Base-by-base conservation (phyloP, 2,888 invertebrate species). In the Teleiodes luculella region DNA sequence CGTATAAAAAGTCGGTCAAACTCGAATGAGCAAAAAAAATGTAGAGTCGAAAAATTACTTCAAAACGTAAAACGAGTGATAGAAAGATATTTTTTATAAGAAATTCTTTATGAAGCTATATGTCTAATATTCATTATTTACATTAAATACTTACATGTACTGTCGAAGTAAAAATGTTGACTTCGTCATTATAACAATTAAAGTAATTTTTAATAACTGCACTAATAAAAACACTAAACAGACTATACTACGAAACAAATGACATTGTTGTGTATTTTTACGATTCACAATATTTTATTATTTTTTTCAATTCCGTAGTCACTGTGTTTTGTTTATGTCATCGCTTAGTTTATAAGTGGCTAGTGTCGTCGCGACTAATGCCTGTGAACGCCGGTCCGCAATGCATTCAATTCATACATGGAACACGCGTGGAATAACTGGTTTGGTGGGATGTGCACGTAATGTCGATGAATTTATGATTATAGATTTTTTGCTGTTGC, bases 391-490 rank as follows among this genome's bases (percentile, higher is more conserved):
- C 68, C 61, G 67, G 62, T 68, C 70, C 67, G 70, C 79, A 80
- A 74, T 80, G 72, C 73, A 72, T 73, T 66, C 70, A 68, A 64
- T 66, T 65, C 65, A 65, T 66, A 66, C 69, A 66, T 68, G 64
- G 65, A 60, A 58, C 52, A 49, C 49, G 50, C 47, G 33, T 53
- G 37, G 65, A 70, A 68, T 67, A 65, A 67, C 64, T 67, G 64
- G 66, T 68, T 64, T 63, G 48, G 49, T 61, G 13, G 49, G 58
- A 41, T 37, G 31, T 2, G 13, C 24, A 20, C 13, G 13, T 11
- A 11, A 3, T 48, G 35, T 48, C 20, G 35, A 48, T 24, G 10
- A 16, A 43, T 20, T 45, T n/a, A n/a, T n/a, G n/a, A n/a, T n/a
- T n/a, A n/a, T n/a, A n/a, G n/a, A n/a, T n/a, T n/a, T n/a, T n/a